Evolutionary conservation across 2,888 invertebrate genomes (phyloP).

Genomic region (Cephus nigrinus): DNA sequence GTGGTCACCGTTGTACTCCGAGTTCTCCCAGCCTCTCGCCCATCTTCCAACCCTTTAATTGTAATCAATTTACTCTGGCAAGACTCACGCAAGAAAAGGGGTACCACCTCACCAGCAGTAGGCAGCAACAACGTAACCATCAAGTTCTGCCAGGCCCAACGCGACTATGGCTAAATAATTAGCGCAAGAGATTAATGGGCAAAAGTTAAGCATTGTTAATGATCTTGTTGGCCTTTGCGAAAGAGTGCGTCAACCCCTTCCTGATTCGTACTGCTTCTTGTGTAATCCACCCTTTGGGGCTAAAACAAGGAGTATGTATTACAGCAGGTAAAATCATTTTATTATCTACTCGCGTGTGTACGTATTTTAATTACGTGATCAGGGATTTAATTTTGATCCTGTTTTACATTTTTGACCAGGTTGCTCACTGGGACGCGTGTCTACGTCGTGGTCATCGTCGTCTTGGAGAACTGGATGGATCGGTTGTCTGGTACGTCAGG

Average conservation of each 20-base stretch:
- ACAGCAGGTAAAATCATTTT: not conserved
- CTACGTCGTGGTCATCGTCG: no score
- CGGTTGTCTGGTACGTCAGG: not conserved
- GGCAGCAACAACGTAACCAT: not conserved
- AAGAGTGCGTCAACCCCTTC: not conserved
- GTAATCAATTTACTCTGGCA: conserved; percentile 65
- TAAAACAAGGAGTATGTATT: not conserved
- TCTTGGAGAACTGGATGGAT: not conserved
- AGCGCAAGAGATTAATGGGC: conserved; percentile 59
- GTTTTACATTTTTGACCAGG: not conserved
- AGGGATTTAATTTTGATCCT: not conserved
- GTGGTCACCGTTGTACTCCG: conserved; percentile 64
- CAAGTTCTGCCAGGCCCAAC: not conserved
- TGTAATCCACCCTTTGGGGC: not conserved
- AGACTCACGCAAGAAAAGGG: conserved; percentile 34
- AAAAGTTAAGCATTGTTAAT: conserved; percentile 51
- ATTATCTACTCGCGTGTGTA: no score
- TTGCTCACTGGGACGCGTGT: not conserved
- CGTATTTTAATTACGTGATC: no score
- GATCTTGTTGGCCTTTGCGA: conserved; percentile 26
- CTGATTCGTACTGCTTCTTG: not conserved
- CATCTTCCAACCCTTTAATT: conserved; percentile 55
- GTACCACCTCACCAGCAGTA: not conserved
- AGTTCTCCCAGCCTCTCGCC: conserved; percentile 29
- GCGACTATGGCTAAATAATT: conserved; percentile 59